Conservation (phyloP, 2,888 invertebrate genomes). For the Cantharis lateralis region DNA sequence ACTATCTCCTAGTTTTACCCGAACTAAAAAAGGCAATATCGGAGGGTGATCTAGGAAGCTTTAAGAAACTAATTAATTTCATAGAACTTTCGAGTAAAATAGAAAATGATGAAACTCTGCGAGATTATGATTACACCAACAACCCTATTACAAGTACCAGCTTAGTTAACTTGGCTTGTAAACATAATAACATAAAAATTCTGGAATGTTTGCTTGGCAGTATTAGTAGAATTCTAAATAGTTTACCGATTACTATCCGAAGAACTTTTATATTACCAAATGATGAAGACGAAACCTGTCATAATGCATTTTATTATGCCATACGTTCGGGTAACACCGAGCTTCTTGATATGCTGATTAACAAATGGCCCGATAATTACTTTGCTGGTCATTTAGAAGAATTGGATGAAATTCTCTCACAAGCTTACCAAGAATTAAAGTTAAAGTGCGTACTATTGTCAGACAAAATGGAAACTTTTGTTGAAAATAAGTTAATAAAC, state of each 20-base stretch:
- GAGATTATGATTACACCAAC: not conserved
- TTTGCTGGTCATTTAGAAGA: not conserved
- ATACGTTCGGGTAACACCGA: not conserved
- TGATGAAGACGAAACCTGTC: not conserved
- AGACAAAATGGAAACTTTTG: not conserved
- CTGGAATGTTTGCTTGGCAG: not conserved
- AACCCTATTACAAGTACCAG: not conserved
- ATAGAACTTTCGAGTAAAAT: not conserved
- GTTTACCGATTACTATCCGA: not conserved
- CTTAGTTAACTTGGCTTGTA: not conserved
- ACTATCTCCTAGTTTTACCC: not conserved
- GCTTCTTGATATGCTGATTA: not conserved
- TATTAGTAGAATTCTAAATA: not conserved
- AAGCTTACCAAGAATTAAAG: not conserved
- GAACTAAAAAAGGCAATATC: not conserved
- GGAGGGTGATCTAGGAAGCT: not conserved
- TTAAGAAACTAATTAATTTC: not conserved
- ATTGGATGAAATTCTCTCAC: not conserved
- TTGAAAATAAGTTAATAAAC: not conserved
- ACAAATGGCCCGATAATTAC: not conserved
- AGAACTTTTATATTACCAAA: not conserved
- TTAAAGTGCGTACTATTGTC: not conserved
- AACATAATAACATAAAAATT: not conserved
- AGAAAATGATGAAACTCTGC: not conserved
- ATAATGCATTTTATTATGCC: not conserved